Percentiles rank a stretch among this genome's conserved stretches.
Evolutionary conservation across 2,113 vertebrate genomes (phyloP).

Genomic region (Bufo bufo): DNA sequence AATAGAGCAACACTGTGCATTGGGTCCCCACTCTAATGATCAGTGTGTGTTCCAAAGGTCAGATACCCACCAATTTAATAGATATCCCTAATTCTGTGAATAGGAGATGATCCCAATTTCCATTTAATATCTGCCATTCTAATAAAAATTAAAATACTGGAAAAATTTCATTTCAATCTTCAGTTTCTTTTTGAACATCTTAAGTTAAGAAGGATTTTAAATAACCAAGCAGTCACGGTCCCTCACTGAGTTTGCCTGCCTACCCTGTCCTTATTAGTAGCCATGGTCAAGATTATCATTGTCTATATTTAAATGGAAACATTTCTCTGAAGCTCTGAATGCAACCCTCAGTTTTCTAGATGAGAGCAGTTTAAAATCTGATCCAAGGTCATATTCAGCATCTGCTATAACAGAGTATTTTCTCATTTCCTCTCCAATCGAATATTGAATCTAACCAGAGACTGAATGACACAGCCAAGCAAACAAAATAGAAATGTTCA

Average conservation of each 20-base stretch:
- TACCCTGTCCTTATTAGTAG: slow-evolving; percentile 82
- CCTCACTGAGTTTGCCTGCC: slow-evolving; percentile 68
- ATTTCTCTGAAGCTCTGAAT: slow-evolving; percentile 59
- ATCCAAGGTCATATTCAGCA: slow-evolving; percentile 64
- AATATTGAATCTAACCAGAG: slow-evolving; percentile 11
- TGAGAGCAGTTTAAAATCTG: slow-evolving; percentile 60
- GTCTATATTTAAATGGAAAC: slow-evolving; percentile 77
- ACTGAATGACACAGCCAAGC: not conserved
- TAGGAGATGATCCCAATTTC: too few relatives aligned
- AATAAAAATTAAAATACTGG: too few relatives aligned
- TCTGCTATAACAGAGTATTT: slow-evolving; percentile 59
- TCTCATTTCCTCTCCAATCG: not conserved
- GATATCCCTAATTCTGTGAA: too few relatives aligned
- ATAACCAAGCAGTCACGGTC: not conserved
- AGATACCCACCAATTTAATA: too few relatives aligned
- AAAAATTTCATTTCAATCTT: too few relatives aligned
- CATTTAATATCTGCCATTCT: too few relatives aligned
- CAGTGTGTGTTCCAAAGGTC: too few relatives aligned
- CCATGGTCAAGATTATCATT: slow-evolving; percentile 85
- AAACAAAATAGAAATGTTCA: too few relatives aligned
- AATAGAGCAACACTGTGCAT: too few relatives aligned
- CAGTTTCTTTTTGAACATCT: too few relatives aligned
- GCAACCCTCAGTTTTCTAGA: slow-evolving; percentile 59
- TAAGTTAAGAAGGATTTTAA: too few relatives aligned
- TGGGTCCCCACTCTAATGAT: too few relatives aligned